These are phyloP conservation scores for Sipha flava DNA, from an alignment of 1,140 invertebrate genomes.

Conservation along the genomic window DNA sequence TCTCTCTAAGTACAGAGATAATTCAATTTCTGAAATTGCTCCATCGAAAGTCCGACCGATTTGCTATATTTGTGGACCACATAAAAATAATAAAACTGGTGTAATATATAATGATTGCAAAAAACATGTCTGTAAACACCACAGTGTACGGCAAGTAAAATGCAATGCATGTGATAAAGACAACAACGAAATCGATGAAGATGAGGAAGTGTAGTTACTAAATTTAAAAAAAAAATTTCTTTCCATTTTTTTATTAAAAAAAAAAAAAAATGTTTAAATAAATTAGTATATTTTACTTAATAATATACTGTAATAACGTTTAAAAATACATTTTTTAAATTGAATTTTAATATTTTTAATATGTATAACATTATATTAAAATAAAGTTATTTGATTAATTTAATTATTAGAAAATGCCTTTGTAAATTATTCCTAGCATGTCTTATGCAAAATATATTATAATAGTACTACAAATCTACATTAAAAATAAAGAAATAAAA, in stretches of 20 bases:
- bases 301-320: too few relatives aligned
- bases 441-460: too few relatives aligned
- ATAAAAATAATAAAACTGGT: not conserved
- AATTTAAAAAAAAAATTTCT: not conserved
- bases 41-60: not conserved
- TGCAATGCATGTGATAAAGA: not conserved
- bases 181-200: not conserved
- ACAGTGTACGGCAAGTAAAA: not conserved
- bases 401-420: too few relatives aligned
- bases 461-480: too few relatives aligned
- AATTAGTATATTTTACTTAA: constrained; percentile 39
- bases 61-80: not conserved
- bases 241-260: not conserved
- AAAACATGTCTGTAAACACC: not conserved
- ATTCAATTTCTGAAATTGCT: not conserved
- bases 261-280: not conserved
- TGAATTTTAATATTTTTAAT: too few relatives aligned
- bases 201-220: not conserved
- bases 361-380: too few relatives aligned
- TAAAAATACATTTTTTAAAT: too few relatives aligned
- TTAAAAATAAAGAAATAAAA: too few relatives aligned
- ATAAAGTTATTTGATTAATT: too few relatives aligned
- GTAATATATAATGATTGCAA: not conserved
- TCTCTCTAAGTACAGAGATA: not conserved
- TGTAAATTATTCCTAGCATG: too few relatives aligned